phyloP scores from a whole-genome alignment of 1,140 invertebrate genomes.

The Neodiprion pinetum region DNA sequence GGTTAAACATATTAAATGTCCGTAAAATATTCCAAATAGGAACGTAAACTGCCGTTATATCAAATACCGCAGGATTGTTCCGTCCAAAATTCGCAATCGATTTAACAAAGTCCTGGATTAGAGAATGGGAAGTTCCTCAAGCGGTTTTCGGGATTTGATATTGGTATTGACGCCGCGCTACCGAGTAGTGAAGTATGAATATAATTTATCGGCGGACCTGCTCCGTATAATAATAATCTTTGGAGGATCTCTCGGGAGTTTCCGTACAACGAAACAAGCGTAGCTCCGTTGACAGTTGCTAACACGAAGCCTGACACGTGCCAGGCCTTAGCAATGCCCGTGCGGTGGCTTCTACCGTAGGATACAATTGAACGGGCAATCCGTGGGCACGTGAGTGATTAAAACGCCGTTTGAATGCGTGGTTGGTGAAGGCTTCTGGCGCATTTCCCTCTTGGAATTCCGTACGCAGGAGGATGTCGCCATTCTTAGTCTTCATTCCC shows the following conservation, averaged over 20 bases:
- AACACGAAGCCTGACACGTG: conserved; percentile 4
- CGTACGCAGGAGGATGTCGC: conserved; percentile 1
- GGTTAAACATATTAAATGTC: no score
- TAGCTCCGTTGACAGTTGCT: neutral
- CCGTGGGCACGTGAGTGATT: neutral
- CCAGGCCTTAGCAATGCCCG: neutral
- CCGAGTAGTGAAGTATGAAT: neutral
- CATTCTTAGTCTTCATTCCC: neutral
- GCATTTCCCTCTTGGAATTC: neutral
- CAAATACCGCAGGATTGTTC: no score
- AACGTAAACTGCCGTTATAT: no score
- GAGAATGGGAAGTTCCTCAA: no score
- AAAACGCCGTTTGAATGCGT: conserved; percentile 2
- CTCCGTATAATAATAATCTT: neutral
- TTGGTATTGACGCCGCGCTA: no score
- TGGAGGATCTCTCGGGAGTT: neutral
- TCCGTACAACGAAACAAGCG: no score
- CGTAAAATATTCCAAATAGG: no score
- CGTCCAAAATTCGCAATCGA: no score
- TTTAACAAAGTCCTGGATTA: no score
- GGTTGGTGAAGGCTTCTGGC: neutral
- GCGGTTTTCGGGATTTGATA: no score
- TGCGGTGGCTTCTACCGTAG: neutral
- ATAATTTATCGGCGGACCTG: neutral
- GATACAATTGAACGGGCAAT: conserved; percentile 3